These are phyloP conservation scores for Heliconius hortense DNA, from an alignment of 2,888 invertebrate genomes.

Conservation along the genomic window DNA sequence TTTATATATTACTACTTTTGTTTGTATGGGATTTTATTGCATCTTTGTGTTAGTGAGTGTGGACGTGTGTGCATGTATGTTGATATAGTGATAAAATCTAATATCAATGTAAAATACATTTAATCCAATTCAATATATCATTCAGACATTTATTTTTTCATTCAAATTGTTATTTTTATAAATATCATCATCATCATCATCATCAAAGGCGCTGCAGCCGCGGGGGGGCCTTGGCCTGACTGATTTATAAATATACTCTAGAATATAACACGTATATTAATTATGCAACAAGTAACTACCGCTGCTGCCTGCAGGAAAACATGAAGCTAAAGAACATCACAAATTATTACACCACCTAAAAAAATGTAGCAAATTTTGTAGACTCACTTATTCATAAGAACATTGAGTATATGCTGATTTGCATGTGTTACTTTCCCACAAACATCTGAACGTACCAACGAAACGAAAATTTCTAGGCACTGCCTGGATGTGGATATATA, in stretches of 20 bases:
- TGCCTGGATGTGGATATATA: conserved; percentile 65
- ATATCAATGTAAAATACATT: background rate
- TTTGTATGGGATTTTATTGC: no score
- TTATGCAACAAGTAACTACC: no score
- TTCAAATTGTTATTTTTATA: no score
- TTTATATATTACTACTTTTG: no score
- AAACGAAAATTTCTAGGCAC: conserved; percentile 55
- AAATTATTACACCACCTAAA: background rate
- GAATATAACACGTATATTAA: background rate
- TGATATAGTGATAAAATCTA: background rate
- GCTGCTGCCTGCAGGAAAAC: no score
- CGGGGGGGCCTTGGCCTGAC: no score
- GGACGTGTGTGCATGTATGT: background rate
- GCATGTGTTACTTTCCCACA: conserved; percentile 60
- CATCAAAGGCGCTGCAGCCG: no score
- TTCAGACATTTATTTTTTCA: no score
- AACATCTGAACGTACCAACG: conserved; percentile 69
- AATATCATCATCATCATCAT: no score
- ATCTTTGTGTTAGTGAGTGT: background rate
- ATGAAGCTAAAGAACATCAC: no score
- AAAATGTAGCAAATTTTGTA: conserved; percentile 56
- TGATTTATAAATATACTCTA: no score
- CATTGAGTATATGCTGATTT: conserved; percentile 57
- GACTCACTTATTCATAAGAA: conserved; percentile 51
- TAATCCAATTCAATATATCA: no score